A percentile compares a stretch with the other conserved stretches of the same genome.
Evolutionary conservation across 2,113 vertebrate genomes (phyloP).

Genomic region (Spea bombifrons): DNA sequence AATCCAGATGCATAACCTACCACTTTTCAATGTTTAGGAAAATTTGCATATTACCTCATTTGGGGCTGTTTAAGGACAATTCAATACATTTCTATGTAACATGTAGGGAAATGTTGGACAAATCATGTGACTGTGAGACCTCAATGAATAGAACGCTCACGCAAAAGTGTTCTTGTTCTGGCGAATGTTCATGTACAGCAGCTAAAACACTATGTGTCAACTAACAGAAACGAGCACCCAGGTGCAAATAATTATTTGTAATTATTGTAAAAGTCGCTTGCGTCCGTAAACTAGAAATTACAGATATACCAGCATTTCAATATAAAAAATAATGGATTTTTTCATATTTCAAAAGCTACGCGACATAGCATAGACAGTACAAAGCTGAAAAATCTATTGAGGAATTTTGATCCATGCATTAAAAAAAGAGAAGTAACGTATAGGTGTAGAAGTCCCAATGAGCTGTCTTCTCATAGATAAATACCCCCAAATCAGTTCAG

Average conservation of each 20-base stretch:
- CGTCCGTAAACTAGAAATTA: not conserved
- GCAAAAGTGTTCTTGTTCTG: not conserved
- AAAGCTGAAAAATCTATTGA: too few species aligned
- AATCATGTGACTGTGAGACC: not conserved
- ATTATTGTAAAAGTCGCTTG: not conserved
- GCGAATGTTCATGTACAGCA: not conserved
- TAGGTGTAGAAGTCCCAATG: too few species aligned
- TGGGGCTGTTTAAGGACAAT: not conserved
- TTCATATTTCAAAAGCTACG: too few species aligned
- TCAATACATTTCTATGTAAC: not conserved
- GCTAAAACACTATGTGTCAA: not conserved
- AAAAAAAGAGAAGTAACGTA: too few species aligned
- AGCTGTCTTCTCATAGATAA: too few species aligned
- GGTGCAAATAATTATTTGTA: constrained; percentile 6
- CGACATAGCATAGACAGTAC: too few species aligned
- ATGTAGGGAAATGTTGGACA: not conserved
- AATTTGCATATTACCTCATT: too few species aligned
- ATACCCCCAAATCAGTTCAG: too few species aligned
- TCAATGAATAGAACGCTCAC: not conserved
- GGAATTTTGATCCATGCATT: too few species aligned
- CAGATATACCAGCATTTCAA: not conserved
- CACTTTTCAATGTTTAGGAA: too few species aligned
- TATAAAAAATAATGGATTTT: too few species aligned
- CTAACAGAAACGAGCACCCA: not conserved
- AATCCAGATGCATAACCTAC: too few species aligned